A percentile compares a stretch with the other conserved stretches of the same genome.
These are phyloP conservation scores for Orchesella flavescens DNA, from an alignment of 2,888 invertebrate genomes.

Conservation along the genomic window DNA sequence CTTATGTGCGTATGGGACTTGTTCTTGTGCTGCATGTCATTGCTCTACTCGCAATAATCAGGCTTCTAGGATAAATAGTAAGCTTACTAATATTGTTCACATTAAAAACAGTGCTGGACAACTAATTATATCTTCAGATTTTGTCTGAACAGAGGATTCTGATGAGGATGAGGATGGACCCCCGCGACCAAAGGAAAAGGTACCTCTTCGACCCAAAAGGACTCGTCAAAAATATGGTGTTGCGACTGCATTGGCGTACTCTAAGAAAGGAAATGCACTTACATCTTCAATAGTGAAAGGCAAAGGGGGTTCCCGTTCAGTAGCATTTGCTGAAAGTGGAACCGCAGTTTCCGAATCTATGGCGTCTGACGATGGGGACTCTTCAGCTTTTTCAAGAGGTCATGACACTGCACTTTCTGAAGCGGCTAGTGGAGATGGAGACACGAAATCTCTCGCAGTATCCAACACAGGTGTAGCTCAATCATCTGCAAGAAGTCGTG, in stretches of 20 bases:
- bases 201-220: too few relatives aligned
- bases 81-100: too few relatives aligned
- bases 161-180: background rate
- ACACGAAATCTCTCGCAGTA: background rate
- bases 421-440: background rate
- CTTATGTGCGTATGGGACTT: conserved; percentile 31
- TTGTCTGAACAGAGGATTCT: too few relatives aligned
- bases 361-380: background rate
- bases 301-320: background rate
- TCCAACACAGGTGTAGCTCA: conserved; percentile 23
- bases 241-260: background rate
- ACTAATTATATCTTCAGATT: too few relatives aligned
- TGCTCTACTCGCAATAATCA: too few relatives aligned
- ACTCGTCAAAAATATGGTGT: background rate
- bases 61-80: too few relatives aligned
- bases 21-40: conserved; percentile 15
- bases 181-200: too few relatives aligned
- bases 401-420: background rate
- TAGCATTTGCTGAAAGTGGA: background rate
- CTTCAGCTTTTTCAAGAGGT: background rate
- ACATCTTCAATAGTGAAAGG: background rate
- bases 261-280: background rate
- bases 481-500: background rate
- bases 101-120: too few relatives aligned
- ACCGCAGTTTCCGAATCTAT: conserved; percentile 4